Conservation (phyloP, 2,888 invertebrate genomes). For the Dynastes hyllus region DNA sequence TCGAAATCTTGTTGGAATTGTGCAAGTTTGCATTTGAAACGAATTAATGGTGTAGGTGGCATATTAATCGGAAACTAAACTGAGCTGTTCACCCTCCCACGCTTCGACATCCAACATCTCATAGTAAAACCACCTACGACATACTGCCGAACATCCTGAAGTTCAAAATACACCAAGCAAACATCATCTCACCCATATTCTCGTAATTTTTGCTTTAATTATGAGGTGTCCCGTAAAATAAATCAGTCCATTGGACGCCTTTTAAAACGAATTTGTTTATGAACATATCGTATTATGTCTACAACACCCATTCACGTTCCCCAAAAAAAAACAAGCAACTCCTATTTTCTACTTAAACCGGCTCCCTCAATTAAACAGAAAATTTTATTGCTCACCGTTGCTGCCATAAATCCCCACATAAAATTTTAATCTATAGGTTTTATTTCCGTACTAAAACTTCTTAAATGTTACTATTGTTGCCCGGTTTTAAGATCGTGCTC, state of each 20-base stretch:
- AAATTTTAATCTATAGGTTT: conserved; percentile 29
- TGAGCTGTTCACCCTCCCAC: no score
- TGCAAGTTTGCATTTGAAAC: no score
- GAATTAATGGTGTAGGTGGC: no score
- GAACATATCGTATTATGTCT: not conserved
- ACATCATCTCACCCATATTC: no score
- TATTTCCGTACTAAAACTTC: conserved; percentile 22
- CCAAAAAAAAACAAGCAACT: not conserved
- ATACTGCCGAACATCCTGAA: no score
- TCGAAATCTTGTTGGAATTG: no score
- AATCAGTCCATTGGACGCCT: not conserved
- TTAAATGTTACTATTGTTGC: conserved; percentile 22
- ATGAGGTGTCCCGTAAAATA: not conserved
- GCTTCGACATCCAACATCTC: no score
- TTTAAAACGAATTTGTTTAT: not conserved
- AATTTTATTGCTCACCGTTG: conserved; percentile 28
- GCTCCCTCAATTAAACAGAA: conserved; percentile 6
- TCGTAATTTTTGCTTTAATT: not conserved
- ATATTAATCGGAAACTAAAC: no score
- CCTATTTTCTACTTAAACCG: conserved; percentile 13
- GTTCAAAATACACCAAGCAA: no score
- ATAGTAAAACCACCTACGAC: no score
- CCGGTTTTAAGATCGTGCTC: conserved; percentile 11
- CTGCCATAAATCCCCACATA: conserved; percentile 8
- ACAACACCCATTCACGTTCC: not conserved